These are phyloP conservation scores for Phoeniculus purpureus DNA, from an alignment of 2,797 vertebrate genomes.

Conservation along the genomic window DNA sequence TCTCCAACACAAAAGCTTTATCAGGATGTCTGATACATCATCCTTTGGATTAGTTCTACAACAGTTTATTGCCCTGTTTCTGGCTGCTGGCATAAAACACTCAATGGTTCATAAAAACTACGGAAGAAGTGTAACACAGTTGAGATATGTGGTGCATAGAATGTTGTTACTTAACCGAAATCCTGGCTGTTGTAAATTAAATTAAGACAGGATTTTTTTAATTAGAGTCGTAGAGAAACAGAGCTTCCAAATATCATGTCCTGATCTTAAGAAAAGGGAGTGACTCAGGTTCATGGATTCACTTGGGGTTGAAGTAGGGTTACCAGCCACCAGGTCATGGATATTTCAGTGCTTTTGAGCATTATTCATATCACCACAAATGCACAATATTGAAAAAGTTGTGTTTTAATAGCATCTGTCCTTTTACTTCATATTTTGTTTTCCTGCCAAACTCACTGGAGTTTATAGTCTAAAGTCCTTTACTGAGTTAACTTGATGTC, in stretches of 20 bases:
- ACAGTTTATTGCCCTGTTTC: not conserved
- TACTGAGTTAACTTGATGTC: not conserved
- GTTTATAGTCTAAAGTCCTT: not conserved
- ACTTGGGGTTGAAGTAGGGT: too few species aligned
- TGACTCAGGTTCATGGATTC: too few species aligned
- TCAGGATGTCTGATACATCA: too few species aligned
- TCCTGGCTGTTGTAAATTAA: not conserved
- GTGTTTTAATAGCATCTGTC: not conserved
- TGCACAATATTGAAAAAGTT: not conserved
- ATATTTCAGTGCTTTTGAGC: not conserved
- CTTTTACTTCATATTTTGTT: not conserved
- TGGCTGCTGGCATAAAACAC: not conserved
- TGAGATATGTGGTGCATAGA: not conserved
- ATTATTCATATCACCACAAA: not conserved
- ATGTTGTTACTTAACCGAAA: not conserved
- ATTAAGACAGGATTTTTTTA: not conserved
- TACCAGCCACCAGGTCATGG: not conserved
- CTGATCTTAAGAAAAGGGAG: too few species aligned
- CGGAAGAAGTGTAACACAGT: not conserved
- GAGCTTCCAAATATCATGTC: not conserved
- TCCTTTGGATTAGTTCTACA: too few species aligned
- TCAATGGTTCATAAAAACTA: not conserved
- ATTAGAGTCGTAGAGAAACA: not conserved
- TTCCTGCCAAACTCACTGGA: not conserved
- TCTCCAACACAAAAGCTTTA: too few species aligned